Evolutionary conservation across 2,797 vertebrate species (phyloP).

Genomic region (Salmo trutta): DNA sequence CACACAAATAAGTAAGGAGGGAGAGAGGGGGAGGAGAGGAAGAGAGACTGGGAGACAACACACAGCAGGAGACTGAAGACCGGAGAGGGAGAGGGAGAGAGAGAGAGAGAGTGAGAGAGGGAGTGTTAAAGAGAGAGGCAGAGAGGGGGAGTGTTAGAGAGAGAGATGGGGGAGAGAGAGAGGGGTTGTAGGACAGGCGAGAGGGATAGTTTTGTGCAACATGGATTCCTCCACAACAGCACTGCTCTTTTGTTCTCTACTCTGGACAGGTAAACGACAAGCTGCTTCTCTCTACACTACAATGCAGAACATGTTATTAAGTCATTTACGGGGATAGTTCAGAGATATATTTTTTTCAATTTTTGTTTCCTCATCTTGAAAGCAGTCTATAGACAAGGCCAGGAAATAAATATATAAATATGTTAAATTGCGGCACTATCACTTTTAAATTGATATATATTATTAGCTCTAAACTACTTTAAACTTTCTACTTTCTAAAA

Average conservation of each 20-base stretch:
- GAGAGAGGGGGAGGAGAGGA: not conserved
- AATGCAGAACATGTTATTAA: no score
- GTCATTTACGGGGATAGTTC: no score
- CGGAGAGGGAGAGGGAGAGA: constrained; percentile 21
- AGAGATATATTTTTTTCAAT: no score
- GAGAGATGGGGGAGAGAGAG: constrained; percentile 31
- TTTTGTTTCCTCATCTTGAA: no score
- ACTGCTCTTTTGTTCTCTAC: not conserved
- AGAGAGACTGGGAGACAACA: constrained; percentile 1
- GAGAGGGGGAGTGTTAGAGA: not conserved
- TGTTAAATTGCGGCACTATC: no score
- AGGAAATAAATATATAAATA: no score
- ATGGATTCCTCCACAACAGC: not conserved
- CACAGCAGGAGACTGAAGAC: no score
- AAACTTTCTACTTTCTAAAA: no score
- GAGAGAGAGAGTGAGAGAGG: constrained; percentile 15
- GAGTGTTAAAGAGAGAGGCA: constrained; percentile 10
- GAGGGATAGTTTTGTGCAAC: not conserved
- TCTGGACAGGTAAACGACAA: not conserved
- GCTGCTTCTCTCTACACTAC: no score
- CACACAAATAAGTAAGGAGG: not conserved
- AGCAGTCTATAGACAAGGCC: no score
- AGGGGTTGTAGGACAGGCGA: not conserved
- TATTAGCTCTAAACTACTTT: no score
- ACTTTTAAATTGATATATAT: no score